These are phyloP conservation scores for Momotus momota DNA, from an alignment of 2,797 vertebrate species.

Conservation along the genomic window DNA sequence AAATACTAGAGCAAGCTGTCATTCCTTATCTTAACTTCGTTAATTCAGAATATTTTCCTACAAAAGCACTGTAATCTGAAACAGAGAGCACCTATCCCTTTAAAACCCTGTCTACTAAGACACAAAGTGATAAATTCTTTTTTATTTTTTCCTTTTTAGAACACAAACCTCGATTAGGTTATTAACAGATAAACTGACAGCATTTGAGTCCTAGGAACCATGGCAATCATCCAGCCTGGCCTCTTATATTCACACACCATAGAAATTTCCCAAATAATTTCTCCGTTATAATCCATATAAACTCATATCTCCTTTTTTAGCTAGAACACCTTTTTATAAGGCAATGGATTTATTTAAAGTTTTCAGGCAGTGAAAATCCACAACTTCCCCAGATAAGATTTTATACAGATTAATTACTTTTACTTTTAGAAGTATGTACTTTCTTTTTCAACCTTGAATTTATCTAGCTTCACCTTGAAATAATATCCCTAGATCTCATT, in stretches of 20 bases:
- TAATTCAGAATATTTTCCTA: background rate
- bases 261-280: background rate
- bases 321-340: background rate
- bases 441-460: conserved; percentile 43
- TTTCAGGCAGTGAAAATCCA: conserved; percentile 3
- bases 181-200: background rate
- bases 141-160: background rate
- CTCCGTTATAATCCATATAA: background rate
- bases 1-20: background rate
- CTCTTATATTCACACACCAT: background rate
- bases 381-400: background rate
- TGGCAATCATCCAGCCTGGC: background rate
- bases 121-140: background rate
- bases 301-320: background rate
- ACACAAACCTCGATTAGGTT: background rate
- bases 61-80: background rate
- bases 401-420: conserved; percentile 44
- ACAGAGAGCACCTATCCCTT: background rate
- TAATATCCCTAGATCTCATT: conserved; percentile 5
- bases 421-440: background rate
- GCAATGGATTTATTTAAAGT: background rate
- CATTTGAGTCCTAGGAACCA: background rate
- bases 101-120: background rate
- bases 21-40: background rate
- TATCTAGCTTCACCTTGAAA: conserved; percentile 29